Base-by-base conservation (phyloP, 92 coral and sea anemone species). In the Pocillopora meandrina region DNA sequence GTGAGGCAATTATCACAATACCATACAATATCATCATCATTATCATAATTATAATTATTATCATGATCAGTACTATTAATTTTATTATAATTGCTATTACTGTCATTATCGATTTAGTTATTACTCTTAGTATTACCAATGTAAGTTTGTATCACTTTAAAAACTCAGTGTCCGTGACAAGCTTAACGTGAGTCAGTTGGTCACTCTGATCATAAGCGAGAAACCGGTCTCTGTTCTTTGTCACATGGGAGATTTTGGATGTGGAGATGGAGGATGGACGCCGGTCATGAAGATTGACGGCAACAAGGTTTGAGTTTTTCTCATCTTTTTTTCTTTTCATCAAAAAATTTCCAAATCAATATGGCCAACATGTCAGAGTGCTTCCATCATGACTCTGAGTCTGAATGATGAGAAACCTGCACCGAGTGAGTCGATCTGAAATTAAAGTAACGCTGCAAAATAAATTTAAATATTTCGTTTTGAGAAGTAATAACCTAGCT, bases 271-370 rank as follows among this genome's bases (percentile, higher is more conserved):
- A 15, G 70, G 81, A 60, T 76, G 81, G 68, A 76, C 81, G 31
- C 81, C 81, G 21, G 81, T 76, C 69, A 76, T 76, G 69, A 76
- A 60, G 65, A 76, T 61, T 26, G 81, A 76, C 69, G 81, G 81
- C 19, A 76, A 3, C 66, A n/a, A 61, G 9, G 18, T 78, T 36
- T 36, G 34, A 19, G n/a, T 19, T 10, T 1, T 20, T 18, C 2
- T 75, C 10, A 14, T 20, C 16, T 12, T 57, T 18, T 75, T 20
- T 55, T 20, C 16, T 21, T 57, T 2, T 71, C 0, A 31, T 19
- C 3, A 36, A 56, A 26, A 36, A 56, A 26, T 52, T 58, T 0
- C 20, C 17, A 5, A 2, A 7, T 12, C 56, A 23, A 35, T n/a
- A 52, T 75, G 8, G 1, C 56, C 12, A 42, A 20, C 14, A 49